phyloP scores from a whole-genome alignment of 2,888 invertebrate species.

The Eupithecia subfuscata region DNA sequence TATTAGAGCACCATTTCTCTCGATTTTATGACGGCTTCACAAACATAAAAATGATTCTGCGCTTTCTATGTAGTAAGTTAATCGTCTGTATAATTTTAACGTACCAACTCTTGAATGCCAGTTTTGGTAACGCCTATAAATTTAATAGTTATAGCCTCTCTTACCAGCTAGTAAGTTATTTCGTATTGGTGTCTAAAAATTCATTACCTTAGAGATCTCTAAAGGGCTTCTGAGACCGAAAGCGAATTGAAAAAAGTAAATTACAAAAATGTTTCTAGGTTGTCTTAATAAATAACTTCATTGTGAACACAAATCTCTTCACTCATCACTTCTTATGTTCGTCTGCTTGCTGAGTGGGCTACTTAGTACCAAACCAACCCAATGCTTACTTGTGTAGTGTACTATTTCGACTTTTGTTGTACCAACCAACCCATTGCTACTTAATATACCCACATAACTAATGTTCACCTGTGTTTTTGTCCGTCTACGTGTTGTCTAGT shows the following conservation, averaged over 20 bases:
- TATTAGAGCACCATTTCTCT: slow-evolving; percentile 29
- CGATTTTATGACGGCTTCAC: slow-evolving; percentile 35
- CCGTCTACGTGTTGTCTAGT: too few species aligned
- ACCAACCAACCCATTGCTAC: too few species aligned
- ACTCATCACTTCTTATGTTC: too few species aligned
- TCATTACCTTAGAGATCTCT: neutral
- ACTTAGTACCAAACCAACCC: too few species aligned
- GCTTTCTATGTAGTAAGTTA: slow-evolving; percentile 33
- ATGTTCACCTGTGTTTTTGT: too few species aligned
- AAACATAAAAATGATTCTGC: slow-evolving; percentile 36
- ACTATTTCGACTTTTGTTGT: too few species aligned
- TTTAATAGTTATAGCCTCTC: neutral
- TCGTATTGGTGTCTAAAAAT: neutral
- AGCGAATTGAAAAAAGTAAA: neutral
- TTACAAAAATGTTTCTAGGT: neutral
- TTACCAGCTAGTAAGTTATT: neutral
- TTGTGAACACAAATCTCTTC: too few species aligned
- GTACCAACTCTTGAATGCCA: neutral
- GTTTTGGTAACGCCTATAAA: neutral
- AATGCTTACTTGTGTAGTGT: too few species aligned
- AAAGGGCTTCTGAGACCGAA: neutral
- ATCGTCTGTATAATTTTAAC: slow-evolving; percentile 23
- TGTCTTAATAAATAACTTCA: too few species aligned
- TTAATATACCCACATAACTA: too few species aligned
- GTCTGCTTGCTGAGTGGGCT: too few species aligned